Conservation (phyloP, 1,140 invertebrate species). For the Nasonia giraulti region DNA sequence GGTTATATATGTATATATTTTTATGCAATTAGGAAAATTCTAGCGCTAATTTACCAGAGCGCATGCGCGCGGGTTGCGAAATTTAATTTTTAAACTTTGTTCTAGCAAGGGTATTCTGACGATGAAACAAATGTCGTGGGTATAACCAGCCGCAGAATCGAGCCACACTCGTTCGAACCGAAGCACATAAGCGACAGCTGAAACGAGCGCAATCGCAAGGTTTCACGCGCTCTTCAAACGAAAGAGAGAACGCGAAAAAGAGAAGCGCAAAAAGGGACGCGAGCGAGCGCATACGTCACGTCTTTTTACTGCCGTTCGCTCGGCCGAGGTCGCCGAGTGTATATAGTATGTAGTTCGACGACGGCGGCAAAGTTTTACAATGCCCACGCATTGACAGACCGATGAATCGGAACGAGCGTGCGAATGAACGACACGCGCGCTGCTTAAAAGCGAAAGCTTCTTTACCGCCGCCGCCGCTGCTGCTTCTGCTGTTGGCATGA, state of each 20-base stretch:
- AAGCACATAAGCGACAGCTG: neutral
- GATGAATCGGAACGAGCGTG: slow-evolving; percentile 10
- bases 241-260: neutral
- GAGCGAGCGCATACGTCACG: neutral
- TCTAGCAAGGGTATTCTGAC: too few relatives aligned
- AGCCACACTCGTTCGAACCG: neutral
- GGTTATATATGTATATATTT: neutral
- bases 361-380: neutral
- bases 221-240: neutral
- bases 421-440: neutral
- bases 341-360: neutral
- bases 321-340: slow-evolving; percentile 27
- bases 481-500: too few relatives aligned
- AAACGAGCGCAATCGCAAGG: slow-evolving; percentile 15
- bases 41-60: neutral
- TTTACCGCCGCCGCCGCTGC: neutral
- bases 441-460: slow-evolving; percentile 19
- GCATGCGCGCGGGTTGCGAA: neutral
- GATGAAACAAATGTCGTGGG: too few relatives aligned
- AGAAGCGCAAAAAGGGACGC: neutral
- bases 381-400: neutral
- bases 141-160: neutral
- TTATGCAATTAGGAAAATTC: neutral
- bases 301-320: slow-evolving; percentile 19
- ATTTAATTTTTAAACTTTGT: neutral